Percentiles rank a stretch among this genome's conserved stretches.
These are phyloP conservation scores for Litocranius walleri DNA, from an alignment of 2,113 vertebrate species.

Conservation along the genomic window DNA sequence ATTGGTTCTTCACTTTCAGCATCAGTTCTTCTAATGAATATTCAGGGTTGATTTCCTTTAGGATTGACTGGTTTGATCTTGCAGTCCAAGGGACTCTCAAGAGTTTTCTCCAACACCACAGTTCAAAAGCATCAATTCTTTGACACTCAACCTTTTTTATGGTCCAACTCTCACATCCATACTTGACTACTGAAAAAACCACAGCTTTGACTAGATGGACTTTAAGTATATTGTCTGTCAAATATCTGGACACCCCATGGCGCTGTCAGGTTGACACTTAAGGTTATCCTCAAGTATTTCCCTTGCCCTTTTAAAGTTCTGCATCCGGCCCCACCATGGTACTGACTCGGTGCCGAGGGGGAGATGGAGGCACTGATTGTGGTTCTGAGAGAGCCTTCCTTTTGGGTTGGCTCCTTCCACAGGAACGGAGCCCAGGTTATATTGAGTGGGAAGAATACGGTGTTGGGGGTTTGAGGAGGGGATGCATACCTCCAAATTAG, in stretches of 20 bases:
- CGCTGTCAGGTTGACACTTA: background rate
- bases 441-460: background rate
- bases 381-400: background rate
- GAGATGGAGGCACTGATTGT: background rate
- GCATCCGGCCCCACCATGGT: background rate
- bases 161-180: background rate
- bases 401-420: background rate
- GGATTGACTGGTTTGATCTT: background rate
- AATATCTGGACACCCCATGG: background rate
- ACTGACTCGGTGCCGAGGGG: background rate
- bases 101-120: background rate
- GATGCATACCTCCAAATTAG: background rate
- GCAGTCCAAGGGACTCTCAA: background rate
- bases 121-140: background rate
- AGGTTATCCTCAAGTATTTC: background rate
- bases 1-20: background rate
- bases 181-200: background rate
- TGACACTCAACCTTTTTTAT: background rate
- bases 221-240: background rate
- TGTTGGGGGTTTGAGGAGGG: background rate
- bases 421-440: background rate
- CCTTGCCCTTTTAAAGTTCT: background rate
- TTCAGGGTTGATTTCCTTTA: background rate
- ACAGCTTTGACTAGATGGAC: background rate
- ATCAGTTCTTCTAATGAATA: background rate